A percentile compares a stretch with the other conserved stretches of the same genome.
Conservation (phyloP, 2,888 invertebrate genomes). For the Agrotis exclamationis region DNA sequence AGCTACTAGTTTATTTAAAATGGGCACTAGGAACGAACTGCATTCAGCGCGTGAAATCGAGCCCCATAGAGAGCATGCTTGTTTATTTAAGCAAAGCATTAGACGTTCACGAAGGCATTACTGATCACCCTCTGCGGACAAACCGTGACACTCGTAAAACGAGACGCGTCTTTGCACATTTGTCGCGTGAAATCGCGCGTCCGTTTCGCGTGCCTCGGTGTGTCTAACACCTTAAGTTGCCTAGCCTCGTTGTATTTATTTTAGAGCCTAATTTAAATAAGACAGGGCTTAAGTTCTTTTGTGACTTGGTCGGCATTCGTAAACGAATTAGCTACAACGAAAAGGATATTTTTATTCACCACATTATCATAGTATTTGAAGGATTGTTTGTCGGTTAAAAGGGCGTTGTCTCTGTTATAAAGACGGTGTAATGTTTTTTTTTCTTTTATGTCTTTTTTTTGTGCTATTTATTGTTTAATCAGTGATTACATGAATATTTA, state of each 20-base stretch:
- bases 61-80: constrained; percentile 40
- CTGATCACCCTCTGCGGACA: constrained; percentile 42
- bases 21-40: constrained; percentile 18
- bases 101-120: constrained; percentile 33
- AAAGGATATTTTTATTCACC: constrained; percentile 76
- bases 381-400: constrained; percentile 57
- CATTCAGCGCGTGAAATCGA: constrained; percentile 46
- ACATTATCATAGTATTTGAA: constrained; percentile 72
- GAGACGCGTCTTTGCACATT: constrained; percentile 41
- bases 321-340: constrained; percentile 86
- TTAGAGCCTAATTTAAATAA: constrained; percentile 90
- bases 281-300: constrained; percentile 86
- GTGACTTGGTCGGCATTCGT: constrained; percentile 84
- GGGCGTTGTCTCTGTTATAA: constrained; percentile 8
- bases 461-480: neutral
- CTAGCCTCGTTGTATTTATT: constrained; percentile 84
- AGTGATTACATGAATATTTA: neutral
- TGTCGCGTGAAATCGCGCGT: constrained; percentile 42
- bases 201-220: constrained; percentile 38
- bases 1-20: constrained; percentile 58
- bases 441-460: neutral
- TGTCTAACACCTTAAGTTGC: constrained; percentile 45
- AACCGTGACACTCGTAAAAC: constrained; percentile 48
- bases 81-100: constrained; percentile 59
- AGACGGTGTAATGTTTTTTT: constrained; percentile 1